These are phyloP conservation scores for Epinephelus cyanopodus DNA, from an alignment of 2,113 vertebrate genomes.

Conservation along the genomic window DNA sequence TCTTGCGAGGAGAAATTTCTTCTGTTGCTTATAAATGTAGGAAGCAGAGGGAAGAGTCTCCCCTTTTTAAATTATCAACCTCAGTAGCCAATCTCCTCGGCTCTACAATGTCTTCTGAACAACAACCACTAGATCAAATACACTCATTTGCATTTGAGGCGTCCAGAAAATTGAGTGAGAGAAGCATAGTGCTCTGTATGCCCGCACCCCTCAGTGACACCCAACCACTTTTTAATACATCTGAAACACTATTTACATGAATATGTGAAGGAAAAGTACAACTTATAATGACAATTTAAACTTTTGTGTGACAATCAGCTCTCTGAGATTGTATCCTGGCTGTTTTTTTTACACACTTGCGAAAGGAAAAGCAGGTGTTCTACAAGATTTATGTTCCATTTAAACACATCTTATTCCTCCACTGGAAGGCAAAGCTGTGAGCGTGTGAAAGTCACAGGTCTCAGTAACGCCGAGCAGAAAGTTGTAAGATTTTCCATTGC, in stretches of 20 bases:
- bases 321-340: neutral
- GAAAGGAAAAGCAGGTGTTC: neutral
- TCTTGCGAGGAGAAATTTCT: constrained; percentile 58
- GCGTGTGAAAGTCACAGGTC: constrained; percentile 27
- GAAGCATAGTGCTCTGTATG: constrained; percentile 29
- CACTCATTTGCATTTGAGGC: constrained; percentile 71
- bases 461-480: constrained; percentile 5
- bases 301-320: constrained; percentile 21
- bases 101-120: constrained; percentile 52
- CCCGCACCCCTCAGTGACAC: constrained; percentile 26
- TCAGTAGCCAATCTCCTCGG: constrained; percentile 50
- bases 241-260: constrained; percentile 40
- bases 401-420: constrained; percentile 12
- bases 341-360: constrained; percentile 1
- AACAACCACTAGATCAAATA: constrained; percentile 68
- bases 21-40: constrained; percentile 59
- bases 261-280: constrained; percentile 20
- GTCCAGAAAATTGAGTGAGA: constrained; percentile 58
- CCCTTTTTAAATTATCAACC: constrained; percentile 69
- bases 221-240: constrained; percentile 37
- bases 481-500: neutral
- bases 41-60: constrained; percentile 41
- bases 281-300: constrained; percentile 23
- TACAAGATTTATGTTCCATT: constrained; percentile 12
- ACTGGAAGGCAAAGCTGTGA: constrained; percentile 8